Base-by-base conservation (phyloP, 2,888 invertebrate species). In the Proisotoma minuta region DNA sequence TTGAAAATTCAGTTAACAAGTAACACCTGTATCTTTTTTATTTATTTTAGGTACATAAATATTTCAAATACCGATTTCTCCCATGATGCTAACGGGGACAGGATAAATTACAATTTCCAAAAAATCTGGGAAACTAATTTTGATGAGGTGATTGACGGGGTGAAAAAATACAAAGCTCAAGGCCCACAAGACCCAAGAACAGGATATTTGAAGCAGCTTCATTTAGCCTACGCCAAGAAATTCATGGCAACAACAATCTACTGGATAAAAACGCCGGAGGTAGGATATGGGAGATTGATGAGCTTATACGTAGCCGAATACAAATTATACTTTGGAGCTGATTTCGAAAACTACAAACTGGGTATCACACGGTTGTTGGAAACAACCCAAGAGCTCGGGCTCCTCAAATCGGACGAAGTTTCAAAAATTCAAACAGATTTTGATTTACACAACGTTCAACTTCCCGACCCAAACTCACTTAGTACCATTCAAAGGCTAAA, bases 51-150 rank as follows among this genome's bases (percentile, higher is more conserved):
- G n/a, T n/a, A n/a, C n/a, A n/a, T n/a, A n/a, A n/a, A n/a, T n/a
- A n/a, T n/a, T n/a, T n/a, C n/a, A n/a, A n/a, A n/a, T n/a, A n/a
- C n/a, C n/a, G n/a, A n/a, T n/a, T n/a, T n/a, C n/a, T n/a, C n/a
- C n/a, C n/a, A n/a, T n/a, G n/a, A n/a, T n/a, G n/a, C n/a, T n/a
- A n/a, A n/a, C n/a, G n/a, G n/a, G n/a, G 48, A 18, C n/a, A 48
- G 8, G 18, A 20, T 10, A 48, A 48, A 8, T 8, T 48, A 48
- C 48, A 20, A 48, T 18, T 48, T 12, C 18, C 18, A 48, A 15
- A 48, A 48, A 48, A 20, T 48, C n/a, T 20, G 48, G 22, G 18
- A 48, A 48, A 48, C 12, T 15, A 48, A 48, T 20, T 48, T 48
- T 48, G 12, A 8, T 8, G 18, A 48, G 8, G n/a, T 48, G 5